These are phyloP conservation scores for Andricus grossulariae DNA, from an alignment of 1,140 invertebrate genomes.

Conservation along the genomic window DNA sequence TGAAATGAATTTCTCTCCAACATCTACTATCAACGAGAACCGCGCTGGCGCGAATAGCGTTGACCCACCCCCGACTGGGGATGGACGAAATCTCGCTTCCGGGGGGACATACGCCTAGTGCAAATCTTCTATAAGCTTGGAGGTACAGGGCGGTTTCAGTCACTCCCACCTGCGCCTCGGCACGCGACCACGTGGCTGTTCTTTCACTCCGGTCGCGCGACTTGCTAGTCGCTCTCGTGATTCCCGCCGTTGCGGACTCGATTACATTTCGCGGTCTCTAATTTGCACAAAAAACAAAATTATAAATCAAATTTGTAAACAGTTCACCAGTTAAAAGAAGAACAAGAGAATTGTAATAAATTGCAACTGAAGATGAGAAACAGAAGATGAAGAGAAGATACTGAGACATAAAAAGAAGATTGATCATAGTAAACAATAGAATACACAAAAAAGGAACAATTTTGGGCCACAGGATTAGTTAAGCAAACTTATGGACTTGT, in stretches of 20 bases:
- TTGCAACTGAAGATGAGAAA: no score
- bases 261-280: constrained; percentile 46
- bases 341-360: not conserved
- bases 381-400: no score
- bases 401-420: no score
- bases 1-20: constrained; percentile 31
- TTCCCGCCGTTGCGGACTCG: constrained; percentile 57
- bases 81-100: constrained; percentile 44
- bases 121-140: constrained; percentile 53
- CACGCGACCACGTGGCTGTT: constrained; percentile 68
- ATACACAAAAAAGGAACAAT: constrained; percentile 28
- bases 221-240: constrained; percentile 58
- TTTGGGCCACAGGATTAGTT: constrained; percentile 37
- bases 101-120: constrained; percentile 36
- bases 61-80: constrained; percentile 43
- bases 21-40: not conserved
- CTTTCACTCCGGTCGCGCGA: constrained; percentile 58
- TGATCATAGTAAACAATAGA: constrained; percentile 14
- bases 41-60: constrained; percentile 43
- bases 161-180: constrained; percentile 73
- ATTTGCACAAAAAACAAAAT: constrained; percentile 43
- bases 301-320: constrained; percentile 38
- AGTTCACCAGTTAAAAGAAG: not conserved
- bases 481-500: constrained; percentile 17
- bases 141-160: constrained; percentile 66